Base-by-base conservation (phyloP, 53 echinoderm and acorn worm genomes). In the Holothuria leucospilota region DNA sequence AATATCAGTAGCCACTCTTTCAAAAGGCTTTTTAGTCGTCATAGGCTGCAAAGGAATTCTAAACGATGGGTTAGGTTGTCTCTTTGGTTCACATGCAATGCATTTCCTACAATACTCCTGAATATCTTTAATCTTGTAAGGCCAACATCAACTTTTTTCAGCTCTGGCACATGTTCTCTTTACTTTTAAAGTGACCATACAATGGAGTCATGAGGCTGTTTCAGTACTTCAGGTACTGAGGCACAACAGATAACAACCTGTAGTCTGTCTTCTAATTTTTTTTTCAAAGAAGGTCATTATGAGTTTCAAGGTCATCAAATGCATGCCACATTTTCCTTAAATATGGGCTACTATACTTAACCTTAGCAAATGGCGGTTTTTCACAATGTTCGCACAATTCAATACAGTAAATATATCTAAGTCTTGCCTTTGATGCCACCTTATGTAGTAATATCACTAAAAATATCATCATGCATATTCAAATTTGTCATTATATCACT, bases 1-100 rank as follows among this genome's bases (percentile, higher is more conserved):
- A 8, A 90, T 69, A 68, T 90, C 90, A 64, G 90, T 88, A 18
- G 90, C 93, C 5, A 93, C 81, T 40, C 85, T 64, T 39, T 93
- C 51, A 82, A 93, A 91, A 13, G 91, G 94, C 2, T 85, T 60
- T 27, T 30, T 61, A 2, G 86, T 30, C 7, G 59, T 14, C 11
- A 91, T 67, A 16, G 82, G 81, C 10, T 85, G 68, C 1, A 91
- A 26, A 1, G 94, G 94, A 6, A 91, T 91, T 41, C 86, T 27
- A 8, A 82, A 40, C 0, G 77, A 13, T 40, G 94, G 94, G 24
- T 85, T 82, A 1, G 91, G 94, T 27, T 63, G 52, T 29, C 86
- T 59, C 18, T 90, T 69, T 20, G 69, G 34, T 77, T 91, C 91
- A 51, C 94, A 93, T 1, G 78, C 85, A 24, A 23, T 71, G 69